These are phyloP conservation scores for Rhombomys opimus DNA, from an alignment of 2,113 vertebrate genomes.

Conservation along the genomic window DNA sequence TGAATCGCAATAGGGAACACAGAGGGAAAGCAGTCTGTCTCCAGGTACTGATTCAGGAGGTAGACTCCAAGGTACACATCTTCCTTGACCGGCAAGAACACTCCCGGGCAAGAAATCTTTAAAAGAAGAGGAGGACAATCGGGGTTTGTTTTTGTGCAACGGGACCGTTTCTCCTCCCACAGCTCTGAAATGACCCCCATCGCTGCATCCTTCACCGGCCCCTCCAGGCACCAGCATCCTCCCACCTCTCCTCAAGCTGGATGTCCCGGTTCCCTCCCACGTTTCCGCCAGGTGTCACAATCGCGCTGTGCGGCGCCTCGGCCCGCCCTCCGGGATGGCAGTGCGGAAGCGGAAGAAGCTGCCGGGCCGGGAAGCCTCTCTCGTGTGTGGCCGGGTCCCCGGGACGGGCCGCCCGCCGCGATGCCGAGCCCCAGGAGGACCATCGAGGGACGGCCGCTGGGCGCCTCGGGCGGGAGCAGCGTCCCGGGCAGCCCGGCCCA, in stretches of 20 bases:
- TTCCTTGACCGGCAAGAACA: slow-evolving; percentile 87
- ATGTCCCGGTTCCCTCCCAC: neutral
- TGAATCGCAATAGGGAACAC: slow-evolving; percentile 88
- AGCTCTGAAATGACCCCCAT: accelerated
- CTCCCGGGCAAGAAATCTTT: slow-evolving; percentile 88
- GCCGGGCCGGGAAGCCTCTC: neutral
- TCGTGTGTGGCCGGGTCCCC: neutral
- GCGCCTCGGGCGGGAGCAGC: slow-evolving; percentile 48
- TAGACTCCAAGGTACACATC: slow-evolving; percentile 87
- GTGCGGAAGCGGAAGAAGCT: slow-evolving; percentile 81
- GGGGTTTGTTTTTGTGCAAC: neutral
- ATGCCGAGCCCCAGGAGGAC: slow-evolving; percentile 86
- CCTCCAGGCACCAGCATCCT: neutral
- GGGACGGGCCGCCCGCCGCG: neutral
- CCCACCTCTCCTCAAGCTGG: neutral
- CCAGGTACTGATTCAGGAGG: slow-evolving; percentile 86
- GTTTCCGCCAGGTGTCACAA: slow-evolving; percentile 78
- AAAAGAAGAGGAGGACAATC: neutral
- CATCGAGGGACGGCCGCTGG: slow-evolving; percentile 78
- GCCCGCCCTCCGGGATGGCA: slow-evolving; percentile 64
- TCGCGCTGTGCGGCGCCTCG: neutral
- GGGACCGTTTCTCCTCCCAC: neutral
- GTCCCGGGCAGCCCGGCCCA: slow-evolving; percentile 76
- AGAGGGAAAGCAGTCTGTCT: slow-evolving; percentile 84
- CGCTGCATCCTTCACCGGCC: neutral